Conservation (phyloP, 1,140 invertebrate species). For the Eumeta japonica region DNA sequence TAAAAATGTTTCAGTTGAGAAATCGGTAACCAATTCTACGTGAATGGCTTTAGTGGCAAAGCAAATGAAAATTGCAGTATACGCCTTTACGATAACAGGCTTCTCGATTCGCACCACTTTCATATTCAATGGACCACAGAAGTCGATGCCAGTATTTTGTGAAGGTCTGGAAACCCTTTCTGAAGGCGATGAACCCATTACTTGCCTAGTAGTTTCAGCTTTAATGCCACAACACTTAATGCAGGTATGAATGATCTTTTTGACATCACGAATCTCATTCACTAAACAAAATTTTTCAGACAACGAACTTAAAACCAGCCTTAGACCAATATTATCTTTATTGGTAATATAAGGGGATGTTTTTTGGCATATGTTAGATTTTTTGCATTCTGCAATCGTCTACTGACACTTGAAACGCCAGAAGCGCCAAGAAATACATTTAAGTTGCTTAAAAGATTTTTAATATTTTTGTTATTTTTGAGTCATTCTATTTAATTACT, state of each 20-base stretch:
- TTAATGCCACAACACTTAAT: conserved; percentile 16
- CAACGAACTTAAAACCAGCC: conserved; percentile 10
- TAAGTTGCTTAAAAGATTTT: too few relatives aligned
- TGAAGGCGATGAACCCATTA: conserved; percentile 25
- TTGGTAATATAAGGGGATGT: conserved; percentile 18
- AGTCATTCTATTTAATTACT: too few relatives aligned
- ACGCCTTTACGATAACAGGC: conserved; percentile 14
- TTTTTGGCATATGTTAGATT: conserved; percentile 12
- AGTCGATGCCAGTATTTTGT: conserved; percentile 32
- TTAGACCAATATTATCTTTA: conserved; percentile 17
- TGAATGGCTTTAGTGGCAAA: conserved; percentile 14
- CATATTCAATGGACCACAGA: conserved; percentile 31
- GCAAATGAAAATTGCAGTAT: conserved; percentile 20
- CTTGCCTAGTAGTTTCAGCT: conserved; percentile 9
- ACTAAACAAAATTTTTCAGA: conserved; percentile 12
- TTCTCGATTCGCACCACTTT: too few relatives aligned
- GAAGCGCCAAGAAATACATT: too few relatives aligned
- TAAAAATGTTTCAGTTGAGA: conserved; percentile 10
- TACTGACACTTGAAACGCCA: conserved; percentile 17
- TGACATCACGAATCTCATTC: conserved; percentile 6
- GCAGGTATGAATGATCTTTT: conserved; percentile 18
- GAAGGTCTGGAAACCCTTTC: conserved; percentile 26
- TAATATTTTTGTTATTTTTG: too few relatives aligned
- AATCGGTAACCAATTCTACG: conserved; percentile 17
- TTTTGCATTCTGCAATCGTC: conserved; percentile 12